phyloP scores from a whole-genome alignment of 2,888 invertebrate genomes.

The Polia nebulosa region DNA sequence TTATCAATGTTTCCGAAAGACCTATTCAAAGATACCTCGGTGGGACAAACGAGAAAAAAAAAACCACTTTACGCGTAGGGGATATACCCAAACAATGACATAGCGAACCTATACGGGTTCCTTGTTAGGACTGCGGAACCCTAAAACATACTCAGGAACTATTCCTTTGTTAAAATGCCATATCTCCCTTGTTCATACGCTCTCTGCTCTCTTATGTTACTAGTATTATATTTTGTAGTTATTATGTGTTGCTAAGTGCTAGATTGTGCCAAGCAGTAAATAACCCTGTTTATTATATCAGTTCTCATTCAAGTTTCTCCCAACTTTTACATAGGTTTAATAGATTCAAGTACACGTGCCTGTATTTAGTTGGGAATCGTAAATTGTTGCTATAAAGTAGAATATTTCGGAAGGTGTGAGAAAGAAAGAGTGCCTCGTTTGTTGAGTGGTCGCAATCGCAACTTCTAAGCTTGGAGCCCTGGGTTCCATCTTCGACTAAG shows the following conservation, averaged over 20 bases:
- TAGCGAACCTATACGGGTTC: no score
- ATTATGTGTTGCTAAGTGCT: constrained; percentile 39
- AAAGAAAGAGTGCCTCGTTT: neutral
- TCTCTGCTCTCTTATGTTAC: neutral
- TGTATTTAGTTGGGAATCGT: neutral
- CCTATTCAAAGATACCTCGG: no score
- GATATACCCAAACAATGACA: no score
- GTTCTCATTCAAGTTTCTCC: constrained; percentile 7
- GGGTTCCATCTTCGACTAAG: neutral
- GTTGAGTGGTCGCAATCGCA: neutral
- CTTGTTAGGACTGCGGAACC: no score
- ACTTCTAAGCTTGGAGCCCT: neutral
- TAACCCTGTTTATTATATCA: constrained; percentile 33
- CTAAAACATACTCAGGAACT: no score
- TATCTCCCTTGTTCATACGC: neutral
- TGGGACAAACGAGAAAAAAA: no score
- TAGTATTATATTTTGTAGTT: constrained; percentile 30
- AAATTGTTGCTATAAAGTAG: neutral
- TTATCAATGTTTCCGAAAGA: no score
- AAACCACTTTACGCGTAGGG: no score
- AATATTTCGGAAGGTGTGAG: neutral
- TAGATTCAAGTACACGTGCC: neutral
- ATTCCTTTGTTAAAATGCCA: neutral
- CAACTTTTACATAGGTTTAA: constrained; percentile 12
- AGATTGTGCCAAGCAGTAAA: constrained; percentile 29